Evolutionary conservation across 2,113 vertebrate species (phyloP), one percentile per base, ranked within the genome.

Genomic region (Gasterosteus aculeatus): DNA sequence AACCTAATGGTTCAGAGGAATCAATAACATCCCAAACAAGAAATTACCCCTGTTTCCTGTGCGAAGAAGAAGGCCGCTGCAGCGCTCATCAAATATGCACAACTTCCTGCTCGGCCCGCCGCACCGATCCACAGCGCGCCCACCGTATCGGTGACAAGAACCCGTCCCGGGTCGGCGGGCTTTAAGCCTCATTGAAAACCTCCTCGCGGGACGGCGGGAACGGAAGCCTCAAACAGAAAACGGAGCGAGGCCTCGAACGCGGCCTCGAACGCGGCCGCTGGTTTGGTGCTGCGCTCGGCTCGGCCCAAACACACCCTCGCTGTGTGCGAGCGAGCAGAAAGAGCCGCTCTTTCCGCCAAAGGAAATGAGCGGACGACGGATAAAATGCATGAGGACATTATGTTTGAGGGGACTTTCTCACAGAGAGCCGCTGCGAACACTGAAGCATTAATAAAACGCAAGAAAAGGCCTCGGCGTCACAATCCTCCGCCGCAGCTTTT

Each of bases 281-380:
- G 78, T 64, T 82, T 86, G 85, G 82, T 78, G 41, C 61, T 0
- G 76, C 19, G 69, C 74, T 74, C 47, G 22, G 22, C 22, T 26
- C 22, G 22, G 22, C 76, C 51, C 39, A 8, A 8, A 41, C 7
- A 54, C 22, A 54, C 33, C 80, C 82, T 87, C 60, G 10, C 73
- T 60, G 78, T 81, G 66, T 83, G 77, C 64, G 82, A 81, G 77
- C 44, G 35, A 51, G 46, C 65, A 79, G 81, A 83, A 69, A 88
- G 76, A 81, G 88, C 71, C 57, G 76, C 87, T 93, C 85, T 93
- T 92, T 90, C 85, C 83, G 89, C 81, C 69, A 62, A 84, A 91
- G 91, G 89, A 93, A 93, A 92, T 91, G 88, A 92, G 87, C 86
- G 78, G 84, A 86, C 86, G 82, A 85, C 88, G 80, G 75, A 60